Evolutionary conservation across 2,888 invertebrate genomes (phyloP).

Genomic region (Drosophila mayaguana): DNA sequence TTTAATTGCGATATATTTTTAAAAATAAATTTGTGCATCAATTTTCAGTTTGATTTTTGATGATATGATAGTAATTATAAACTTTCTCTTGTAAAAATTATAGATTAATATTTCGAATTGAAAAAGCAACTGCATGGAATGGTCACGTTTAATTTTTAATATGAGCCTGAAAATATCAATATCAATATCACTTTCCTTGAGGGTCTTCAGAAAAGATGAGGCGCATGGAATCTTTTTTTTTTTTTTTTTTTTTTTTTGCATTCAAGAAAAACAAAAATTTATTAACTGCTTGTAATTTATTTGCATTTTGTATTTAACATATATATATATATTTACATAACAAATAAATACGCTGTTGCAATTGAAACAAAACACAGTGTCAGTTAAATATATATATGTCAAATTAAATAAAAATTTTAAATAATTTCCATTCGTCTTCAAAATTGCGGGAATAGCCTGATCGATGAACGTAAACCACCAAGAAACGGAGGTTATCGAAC

Average conservation of each 20-base stretch:
- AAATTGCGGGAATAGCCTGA: neutral
- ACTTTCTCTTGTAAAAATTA: neutral
- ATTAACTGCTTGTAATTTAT: slow-evolving; percentile 1
- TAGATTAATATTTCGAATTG: neutral
- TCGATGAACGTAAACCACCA: neutral
- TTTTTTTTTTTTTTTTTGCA: neutral
- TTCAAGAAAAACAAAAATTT: neutral
- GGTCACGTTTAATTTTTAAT: neutral
- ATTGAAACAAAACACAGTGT: neutral
- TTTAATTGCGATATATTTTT: neutral
- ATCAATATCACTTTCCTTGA: neutral
- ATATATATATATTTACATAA: neutral
- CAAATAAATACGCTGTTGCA: neutral
- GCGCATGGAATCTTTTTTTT: neutral
- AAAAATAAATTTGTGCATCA: neutral
- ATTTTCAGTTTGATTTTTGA: neutral
- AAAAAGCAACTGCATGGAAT: slow-evolving; percentile 1
- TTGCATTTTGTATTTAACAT: neutral
- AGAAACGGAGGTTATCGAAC: slow-evolving; percentile 1
- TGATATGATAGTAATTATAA: neutral
- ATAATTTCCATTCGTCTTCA: neutral
- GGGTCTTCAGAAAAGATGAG: neutral
- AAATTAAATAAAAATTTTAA: neutral
- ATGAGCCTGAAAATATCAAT: neutral
- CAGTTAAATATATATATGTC: neutral